Conservation (phyloP, 2,797 vertebrate genomes). For the Argentina silus region DNA sequence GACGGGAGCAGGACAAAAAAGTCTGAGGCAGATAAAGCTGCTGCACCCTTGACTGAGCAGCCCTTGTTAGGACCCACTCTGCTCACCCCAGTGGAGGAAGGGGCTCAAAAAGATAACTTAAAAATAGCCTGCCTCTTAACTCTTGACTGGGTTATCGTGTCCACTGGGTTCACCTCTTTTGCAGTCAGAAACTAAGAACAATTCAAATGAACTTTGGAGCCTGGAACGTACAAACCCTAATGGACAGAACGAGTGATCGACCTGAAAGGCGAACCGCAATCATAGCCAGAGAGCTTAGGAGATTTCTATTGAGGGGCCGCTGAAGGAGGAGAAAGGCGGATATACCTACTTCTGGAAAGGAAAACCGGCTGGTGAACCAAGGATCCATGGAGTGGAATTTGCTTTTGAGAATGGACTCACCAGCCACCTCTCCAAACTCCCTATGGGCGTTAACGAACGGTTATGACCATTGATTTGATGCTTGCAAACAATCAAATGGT, state of each 20-base stretch:
- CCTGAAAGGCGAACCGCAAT: slow-evolving; percentile 12
- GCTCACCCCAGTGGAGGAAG: slow-evolving; percentile 22
- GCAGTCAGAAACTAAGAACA: slow-evolving; percentile 6
- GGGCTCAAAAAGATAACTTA: slow-evolving; percentile 22
- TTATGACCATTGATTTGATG: slow-evolving; percentile 19
- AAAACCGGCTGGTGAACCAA: slow-evolving; percentile 14
- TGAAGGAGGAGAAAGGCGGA: slow-evolving; percentile 27
- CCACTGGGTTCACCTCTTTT: slow-evolving; percentile 1
- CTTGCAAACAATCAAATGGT: slow-evolving; percentile 20
- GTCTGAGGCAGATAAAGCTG: slow-evolving; percentile 1
- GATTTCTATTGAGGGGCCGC: slow-evolving; percentile 17
- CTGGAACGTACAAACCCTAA: slow-evolving; percentile 13
- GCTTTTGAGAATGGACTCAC: slow-evolving; percentile 11
- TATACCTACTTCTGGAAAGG: slow-evolving; percentile 39
- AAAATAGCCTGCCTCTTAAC: slow-evolving; percentile 14
- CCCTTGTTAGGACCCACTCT: slow-evolving; percentile 24
- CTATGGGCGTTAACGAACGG: not conserved
- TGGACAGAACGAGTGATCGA: slow-evolving; percentile 13
- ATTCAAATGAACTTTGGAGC: slow-evolving; percentile 9
- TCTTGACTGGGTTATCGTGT: slow-evolving; percentile 2
- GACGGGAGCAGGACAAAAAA: slow-evolving; percentile 12
- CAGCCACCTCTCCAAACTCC: not conserved
- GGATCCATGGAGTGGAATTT: slow-evolving; percentile 20
- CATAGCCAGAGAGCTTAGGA: slow-evolving; percentile 3
- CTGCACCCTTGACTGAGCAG: slow-evolving; percentile 23